A percentile compares a stretch with the other conserved stretches of the same genome.
These are phyloP conservation scores for Allobates femoralis DNA, from an alignment of 2,797 vertebrate species.

Conservation along the genomic window DNA sequence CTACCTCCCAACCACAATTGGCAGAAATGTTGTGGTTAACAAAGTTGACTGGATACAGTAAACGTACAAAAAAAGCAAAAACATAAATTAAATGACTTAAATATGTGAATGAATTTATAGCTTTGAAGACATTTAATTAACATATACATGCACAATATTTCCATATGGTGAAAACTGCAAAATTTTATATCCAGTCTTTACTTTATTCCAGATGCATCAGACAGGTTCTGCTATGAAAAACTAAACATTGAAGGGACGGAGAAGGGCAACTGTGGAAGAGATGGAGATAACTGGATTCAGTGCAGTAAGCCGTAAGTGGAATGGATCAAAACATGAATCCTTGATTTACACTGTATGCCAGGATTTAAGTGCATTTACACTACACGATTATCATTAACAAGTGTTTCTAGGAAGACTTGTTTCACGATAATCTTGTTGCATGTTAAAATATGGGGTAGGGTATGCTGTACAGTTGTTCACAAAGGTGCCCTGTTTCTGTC, in stretches of 20 bases:
- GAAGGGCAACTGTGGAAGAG: conserved; percentile 90
- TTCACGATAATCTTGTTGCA: no score
- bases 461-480: neutral
- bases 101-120: no score
- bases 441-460: neutral
- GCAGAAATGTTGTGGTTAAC: no score
- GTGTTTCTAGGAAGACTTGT: no score
- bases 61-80: no score
- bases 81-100: no score
- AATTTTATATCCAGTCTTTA: neutral
- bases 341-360: neutral
- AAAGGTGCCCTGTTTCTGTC: neutral
- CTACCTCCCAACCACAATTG: no score
- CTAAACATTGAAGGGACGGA: conserved; percentile 92
- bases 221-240: conserved; percentile 94
- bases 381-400: no score
- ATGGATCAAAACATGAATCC: neutral
- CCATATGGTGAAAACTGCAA: neutral
- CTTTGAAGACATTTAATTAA: no score
- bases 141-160: no score
- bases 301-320: conserved; percentile 92
- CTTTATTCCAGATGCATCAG: conserved; percentile 80
- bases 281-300: conserved; percentile 87
- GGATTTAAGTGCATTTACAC: neutral
- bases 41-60: no score